Percentiles rank a stretch among this genome's conserved stretches.
Conservation (phyloP, 2,888 invertebrate genomes). For the Aporophyla lueneburgensis region DNA sequence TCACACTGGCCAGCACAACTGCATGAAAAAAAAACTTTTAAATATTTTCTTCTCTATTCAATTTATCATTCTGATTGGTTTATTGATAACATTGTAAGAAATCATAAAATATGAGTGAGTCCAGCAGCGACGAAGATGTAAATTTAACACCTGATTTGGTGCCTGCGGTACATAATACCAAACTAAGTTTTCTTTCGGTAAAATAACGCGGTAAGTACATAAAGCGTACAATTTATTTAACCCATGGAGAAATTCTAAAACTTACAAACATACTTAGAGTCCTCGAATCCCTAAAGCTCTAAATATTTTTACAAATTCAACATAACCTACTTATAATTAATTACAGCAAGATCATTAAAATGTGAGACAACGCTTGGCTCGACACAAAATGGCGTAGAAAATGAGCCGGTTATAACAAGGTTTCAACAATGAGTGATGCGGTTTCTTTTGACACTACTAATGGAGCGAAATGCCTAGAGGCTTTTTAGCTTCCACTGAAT, state of each 20-base stretch:
- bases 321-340: constrained; percentile 4
- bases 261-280: background rate
- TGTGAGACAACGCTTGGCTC: background rate
- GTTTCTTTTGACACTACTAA: constrained; percentile 18
- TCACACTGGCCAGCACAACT: too few relatives aligned
- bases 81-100: too few relatives aligned
- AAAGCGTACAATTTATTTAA: too few relatives aligned
- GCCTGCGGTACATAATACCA: too few relatives aligned
- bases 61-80: too few relatives aligned
- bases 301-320: background rate
- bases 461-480: background rate
- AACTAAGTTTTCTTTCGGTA: too few relatives aligned
- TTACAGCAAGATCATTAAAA: background rate
- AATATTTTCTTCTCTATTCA: too few relatives aligned
- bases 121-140: too few relatives aligned
- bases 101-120: too few relatives aligned
- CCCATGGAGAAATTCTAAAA: background rate
- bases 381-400: background rate
- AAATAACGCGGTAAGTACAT: too few relatives aligned
- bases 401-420: background rate
- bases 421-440: constrained; percentile 21
- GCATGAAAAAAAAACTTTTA: too few relatives aligned
- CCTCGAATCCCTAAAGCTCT: background rate
- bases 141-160: background rate
- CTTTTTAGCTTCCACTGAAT: constrained; percentile 20